Conservation (phyloP, 1,140 invertebrate genomes). For the Danaus plexippus region DNA sequence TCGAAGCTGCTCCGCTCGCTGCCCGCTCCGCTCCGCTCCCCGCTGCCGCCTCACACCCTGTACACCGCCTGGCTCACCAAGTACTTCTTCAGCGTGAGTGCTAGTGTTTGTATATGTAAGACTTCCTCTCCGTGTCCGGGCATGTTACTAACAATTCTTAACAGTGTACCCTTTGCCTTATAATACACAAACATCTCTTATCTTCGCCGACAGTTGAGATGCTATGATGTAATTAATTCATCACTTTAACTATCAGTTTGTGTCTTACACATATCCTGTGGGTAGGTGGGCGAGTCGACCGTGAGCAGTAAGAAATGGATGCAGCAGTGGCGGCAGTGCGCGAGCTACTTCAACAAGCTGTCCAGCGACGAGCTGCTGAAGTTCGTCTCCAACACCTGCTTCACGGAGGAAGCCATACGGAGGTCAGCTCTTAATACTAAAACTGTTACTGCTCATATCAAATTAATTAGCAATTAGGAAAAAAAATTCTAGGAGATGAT, state of each 20-base stretch:
- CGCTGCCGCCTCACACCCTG: slow-evolving; percentile 35
- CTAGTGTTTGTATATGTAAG: not conserved
- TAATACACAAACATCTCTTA: too few species aligned
- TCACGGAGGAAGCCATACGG: slow-evolving; percentile 37
- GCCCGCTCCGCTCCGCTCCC: slow-evolving; percentile 38
- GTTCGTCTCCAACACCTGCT: slow-evolving; percentile 48
- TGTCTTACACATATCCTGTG: slow-evolving; percentile 11
- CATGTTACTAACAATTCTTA: too few species aligned
- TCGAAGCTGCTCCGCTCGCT: slow-evolving; percentile 48
- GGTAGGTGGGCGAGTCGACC: not conserved
- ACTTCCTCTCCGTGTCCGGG: too few species aligned
- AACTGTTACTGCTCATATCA: too few species aligned
- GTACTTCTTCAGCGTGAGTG: slow-evolving; percentile 56
- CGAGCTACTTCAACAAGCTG: slow-evolving; percentile 62
- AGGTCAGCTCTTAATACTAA: too few species aligned
- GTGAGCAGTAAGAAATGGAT: slow-evolving; percentile 57
- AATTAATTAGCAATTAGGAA: not conserved
- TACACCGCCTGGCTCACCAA: slow-evolving; percentile 54
- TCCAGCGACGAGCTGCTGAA: slow-evolving; percentile 45
- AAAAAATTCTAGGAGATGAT: too few species aligned
- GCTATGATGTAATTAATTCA: too few species aligned
- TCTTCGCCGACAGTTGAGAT: too few species aligned
- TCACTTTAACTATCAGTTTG: slow-evolving; percentile 1
- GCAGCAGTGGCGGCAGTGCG: slow-evolving; percentile 62
- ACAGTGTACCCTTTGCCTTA: too few species aligned